Conservation (phyloP, 2,113 vertebrate species). For the Mus spicilegus region DNA sequence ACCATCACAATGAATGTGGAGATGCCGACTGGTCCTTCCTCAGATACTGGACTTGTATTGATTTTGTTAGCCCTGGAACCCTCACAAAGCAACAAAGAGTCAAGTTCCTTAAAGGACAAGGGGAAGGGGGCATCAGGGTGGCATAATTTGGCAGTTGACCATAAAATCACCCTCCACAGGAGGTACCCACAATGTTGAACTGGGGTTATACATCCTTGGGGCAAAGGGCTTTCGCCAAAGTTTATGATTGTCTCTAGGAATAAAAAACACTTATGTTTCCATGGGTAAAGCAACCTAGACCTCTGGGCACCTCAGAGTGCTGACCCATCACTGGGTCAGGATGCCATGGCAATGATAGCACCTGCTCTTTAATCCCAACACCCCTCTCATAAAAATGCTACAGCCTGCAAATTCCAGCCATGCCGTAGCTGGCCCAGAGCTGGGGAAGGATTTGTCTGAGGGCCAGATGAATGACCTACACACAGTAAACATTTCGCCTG, state of each 20-base stretch:
- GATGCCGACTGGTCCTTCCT: background rate
- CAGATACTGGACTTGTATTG: background rate
- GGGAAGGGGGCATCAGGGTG: background rate
- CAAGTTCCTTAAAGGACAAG: background rate
- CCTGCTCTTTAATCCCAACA: background rate
- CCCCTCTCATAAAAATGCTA: background rate
- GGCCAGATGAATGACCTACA: background rate
- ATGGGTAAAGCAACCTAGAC: background rate
- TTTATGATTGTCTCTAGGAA: background rate
- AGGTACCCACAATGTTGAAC: background rate
- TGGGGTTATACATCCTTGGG: background rate
- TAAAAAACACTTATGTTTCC: background rate
- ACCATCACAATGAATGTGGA: background rate
- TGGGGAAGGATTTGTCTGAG: background rate
- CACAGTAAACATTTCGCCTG: background rate
- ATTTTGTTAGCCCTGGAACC: background rate
- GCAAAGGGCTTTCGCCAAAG: background rate
- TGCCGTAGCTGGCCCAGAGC: background rate
- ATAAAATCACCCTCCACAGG: background rate
- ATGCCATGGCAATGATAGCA: background rate
- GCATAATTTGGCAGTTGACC: background rate
- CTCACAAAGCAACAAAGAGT: background rate
- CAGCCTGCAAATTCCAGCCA: background rate
- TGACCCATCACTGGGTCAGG: background rate
- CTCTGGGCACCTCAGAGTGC: background rate